A percentile compares a stretch with the other conserved stretches of the same genome.
phyloP scores from a whole-genome alignment of 92 coral and sea anemone species.

The Porites cylindrica region DNA sequence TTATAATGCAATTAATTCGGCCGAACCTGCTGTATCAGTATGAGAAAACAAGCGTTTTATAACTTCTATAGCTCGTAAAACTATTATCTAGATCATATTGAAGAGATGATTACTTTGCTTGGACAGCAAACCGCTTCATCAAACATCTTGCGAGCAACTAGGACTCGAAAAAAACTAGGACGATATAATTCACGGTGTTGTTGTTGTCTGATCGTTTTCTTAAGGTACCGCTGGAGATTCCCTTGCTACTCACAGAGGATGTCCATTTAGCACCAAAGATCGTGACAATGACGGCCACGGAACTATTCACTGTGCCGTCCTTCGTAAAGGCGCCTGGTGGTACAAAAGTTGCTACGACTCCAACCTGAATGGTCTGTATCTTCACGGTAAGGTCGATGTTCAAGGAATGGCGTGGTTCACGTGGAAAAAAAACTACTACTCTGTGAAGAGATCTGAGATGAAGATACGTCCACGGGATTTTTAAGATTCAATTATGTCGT shows the following conservation, averaged over 20 bases:
- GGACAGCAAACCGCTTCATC: no score
- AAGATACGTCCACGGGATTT: constrained; percentile 1
- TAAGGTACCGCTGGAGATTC: constrained; percentile 18
- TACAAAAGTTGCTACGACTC: not conserved
- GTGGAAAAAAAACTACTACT: constrained; percentile 19
- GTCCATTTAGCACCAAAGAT: constrained; percentile 13
- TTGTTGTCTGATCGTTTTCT: not conserved
- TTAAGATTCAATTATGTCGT: not conserved
- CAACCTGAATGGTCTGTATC: constrained; percentile 41
- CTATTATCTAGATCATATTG: no score
- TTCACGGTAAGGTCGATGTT: constrained; percentile 14
- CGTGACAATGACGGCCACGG: constrained; percentile 8
- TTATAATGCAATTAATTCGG: no score
- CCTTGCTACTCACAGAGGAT: not conserved
- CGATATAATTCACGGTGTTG: no score
- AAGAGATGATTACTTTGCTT: no score
- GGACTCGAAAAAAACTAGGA: no score
- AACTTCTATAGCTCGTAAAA: no score
- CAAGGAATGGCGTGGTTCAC: constrained; percentile 7
- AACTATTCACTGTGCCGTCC: not conserved
- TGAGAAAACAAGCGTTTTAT: no score
- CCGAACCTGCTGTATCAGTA: no score
- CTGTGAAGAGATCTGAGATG: not conserved
- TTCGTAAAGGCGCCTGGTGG: constrained; percentile 33
- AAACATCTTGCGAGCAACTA: no score